Evolutionary conservation across 2,113 vertebrate species (phyloP), one percentile per base, ranked within the genome.

Genomic region (Eublepharis macularius): DNA sequence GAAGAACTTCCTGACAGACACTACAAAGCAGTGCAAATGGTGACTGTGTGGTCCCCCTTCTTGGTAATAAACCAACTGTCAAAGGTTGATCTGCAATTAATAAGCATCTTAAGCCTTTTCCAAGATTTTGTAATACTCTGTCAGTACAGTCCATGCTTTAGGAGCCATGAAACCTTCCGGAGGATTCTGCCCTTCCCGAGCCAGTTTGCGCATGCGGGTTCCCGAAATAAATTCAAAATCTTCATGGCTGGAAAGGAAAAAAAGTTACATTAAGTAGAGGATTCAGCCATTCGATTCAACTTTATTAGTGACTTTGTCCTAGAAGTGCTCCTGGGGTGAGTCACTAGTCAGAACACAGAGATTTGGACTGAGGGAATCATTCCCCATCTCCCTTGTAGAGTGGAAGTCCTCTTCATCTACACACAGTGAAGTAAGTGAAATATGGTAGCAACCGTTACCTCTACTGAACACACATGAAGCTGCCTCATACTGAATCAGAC

Each of bases 181-280:
- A 0, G 99, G 99, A 86, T 98, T 98, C 91, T 97, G 97, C 68
- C 98, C 98, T 89, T 99, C 98, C 1, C 98, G 98, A 76, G 98
- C 98, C 96, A 99, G 97, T 93, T 94, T 98, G 63, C 98, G 98
- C 99, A 99, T 99, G 76, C 98, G 97, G 34, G 99, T 99, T 92
- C 99, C 99, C 5, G 99, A 99, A 95, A 99, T 99, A 94, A 99
- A 99, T 32, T 99, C 98, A 82, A 97, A 99, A 93, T 99, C 98
- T 96, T 98, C 97, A 17, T 98, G 97, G 94, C 98, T 99, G 92
- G 83, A 84, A 95, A 26, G 41, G 1, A 1, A 1, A 2, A 32
- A 54, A 54, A 45, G 80, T 77, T 6, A 70, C 51, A 68, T 17
- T 83, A 90, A 86, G 83, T 85, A 80, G 79, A 24, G 19, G 36